Evolutionary conservation across 2,113 vertebrate species (phyloP), one percentile per base, ranked within the genome.

Genomic region (Nibea coibor): DNA sequence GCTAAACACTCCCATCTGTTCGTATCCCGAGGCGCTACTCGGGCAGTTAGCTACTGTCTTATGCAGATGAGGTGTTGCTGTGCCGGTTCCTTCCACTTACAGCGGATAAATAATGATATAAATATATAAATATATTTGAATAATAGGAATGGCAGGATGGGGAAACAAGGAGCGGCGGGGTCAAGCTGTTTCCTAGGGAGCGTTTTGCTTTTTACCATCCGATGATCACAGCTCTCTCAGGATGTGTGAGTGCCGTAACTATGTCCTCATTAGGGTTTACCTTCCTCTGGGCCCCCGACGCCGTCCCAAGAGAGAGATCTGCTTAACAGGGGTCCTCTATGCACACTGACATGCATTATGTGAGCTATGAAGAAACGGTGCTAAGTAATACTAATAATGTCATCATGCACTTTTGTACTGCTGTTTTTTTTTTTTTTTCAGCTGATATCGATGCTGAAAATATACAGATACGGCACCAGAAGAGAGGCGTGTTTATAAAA

Each of bases 1-100:
- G 94, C 95, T 97, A 96, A 97, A 97, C 95, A 93, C 93, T 95
- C 95, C 96, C 96, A 92, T 95, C 94, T 96, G 96, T 94, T 96
- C 92, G 82, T 92, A 93, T 96, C 96, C 96, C 91, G 90, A 91
- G 96, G 97, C 95, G 85, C 93, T 95, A 94, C 95, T 90, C 87
- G 88, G 68, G 78, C 80, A 88, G 75, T 88, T 89, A 78, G 83
- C 78, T 80, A 95, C 94, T 94, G 94, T 96, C 96, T 96, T 95
- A 97, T 97, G 95, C 94, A 97, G 95, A 97, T 96, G 94, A 96
- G 95, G 62, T 73, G 94, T 94, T 92, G 90, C 94, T 92, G 94
- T 92, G 91, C 91, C 31, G 75, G 47, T 94, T 95, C 89, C 94
- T 93, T 94, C 95, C 94, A 96, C 95, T 96, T 96, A 94, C 93